A percentile compares a stretch with the other conserved stretches of the same genome.
phyloP scores from a whole-genome alignment of 2,113 vertebrate genomes.

The Poeciliopsis retropinna region DNA sequence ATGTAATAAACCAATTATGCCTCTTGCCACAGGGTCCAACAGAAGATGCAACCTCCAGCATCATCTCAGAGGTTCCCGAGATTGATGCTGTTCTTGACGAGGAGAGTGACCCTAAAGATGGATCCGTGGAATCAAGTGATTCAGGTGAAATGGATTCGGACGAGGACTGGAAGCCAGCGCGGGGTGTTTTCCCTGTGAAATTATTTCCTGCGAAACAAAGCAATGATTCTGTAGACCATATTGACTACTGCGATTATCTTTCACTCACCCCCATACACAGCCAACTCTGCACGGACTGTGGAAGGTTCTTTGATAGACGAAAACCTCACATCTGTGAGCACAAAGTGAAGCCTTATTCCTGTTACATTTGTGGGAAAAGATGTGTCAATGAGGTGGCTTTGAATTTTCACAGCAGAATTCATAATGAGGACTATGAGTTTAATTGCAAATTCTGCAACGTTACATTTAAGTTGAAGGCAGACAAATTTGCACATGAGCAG shows the following conservation, averaged over 20 bases:
- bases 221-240: not conserved
- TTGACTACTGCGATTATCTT: not conserved
- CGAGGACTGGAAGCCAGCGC: slow-evolving; percentile 9
- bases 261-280: not conserved
- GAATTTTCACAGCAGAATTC: slow-evolving; percentile 47
- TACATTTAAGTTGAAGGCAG: slow-evolving; percentile 55
- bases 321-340: slow-evolving; percentile 58
- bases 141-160: slow-evolving; percentile 13
- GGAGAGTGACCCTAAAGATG: slow-evolving; percentile 4
- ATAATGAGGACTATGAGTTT: slow-evolving; percentile 45
- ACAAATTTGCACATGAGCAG: slow-evolving; percentile 55
- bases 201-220: not conserved
- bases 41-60: not conserved
- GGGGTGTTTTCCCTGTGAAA: not conserved
- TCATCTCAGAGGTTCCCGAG: not conserved
- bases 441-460: slow-evolving; percentile 59
- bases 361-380: slow-evolving; percentile 63
- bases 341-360: slow-evolving; percentile 53
- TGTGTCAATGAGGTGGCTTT: slow-evolving; percentile 25
- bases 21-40: slow-evolving; percentile 13
- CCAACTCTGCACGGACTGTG: slow-evolving; percentile 62
- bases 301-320: slow-evolving; percentile 31
- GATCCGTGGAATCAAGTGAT: not conserved
- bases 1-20: not conserved
- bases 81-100: not conserved